Conservation (phyloP, 1,140 invertebrate genomes). For the Cydia pomonella region DNA sequence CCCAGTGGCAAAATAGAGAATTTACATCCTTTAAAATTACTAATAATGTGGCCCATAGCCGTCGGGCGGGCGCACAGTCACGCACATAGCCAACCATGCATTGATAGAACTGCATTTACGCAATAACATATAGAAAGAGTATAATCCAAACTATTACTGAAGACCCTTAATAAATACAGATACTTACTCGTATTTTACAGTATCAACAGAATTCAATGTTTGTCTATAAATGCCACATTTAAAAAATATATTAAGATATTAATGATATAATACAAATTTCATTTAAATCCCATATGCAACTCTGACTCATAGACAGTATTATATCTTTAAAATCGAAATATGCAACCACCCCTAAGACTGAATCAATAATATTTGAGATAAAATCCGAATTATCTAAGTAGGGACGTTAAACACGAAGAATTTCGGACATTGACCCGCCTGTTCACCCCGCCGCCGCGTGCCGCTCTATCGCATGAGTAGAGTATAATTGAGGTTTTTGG, state of each 20-base stretch:
- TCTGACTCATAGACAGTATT: too few relatives aligned
- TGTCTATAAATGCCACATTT: background rate
- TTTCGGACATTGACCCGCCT: too few relatives aligned
- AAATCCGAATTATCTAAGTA: background rate
- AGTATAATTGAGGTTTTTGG: too few relatives aligned
- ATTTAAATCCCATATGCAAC: too few relatives aligned
- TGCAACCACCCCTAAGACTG: too few relatives aligned
- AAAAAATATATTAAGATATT: background rate
- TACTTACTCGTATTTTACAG: too few relatives aligned
- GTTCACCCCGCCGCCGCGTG: too few relatives aligned
- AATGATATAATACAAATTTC: background rate
- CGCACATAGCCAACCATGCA: background rate
- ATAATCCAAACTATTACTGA: background rate
- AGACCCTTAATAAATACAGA: background rate
- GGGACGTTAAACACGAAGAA: too few relatives aligned
- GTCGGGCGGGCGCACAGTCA: background rate
- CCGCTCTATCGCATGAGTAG: too few relatives aligned
- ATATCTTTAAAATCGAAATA: too few relatives aligned
- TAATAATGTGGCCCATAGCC: background rate
- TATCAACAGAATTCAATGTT: background rate
- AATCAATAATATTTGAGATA: too few relatives aligned
- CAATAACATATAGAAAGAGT: background rate
- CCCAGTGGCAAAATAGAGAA: too few relatives aligned
- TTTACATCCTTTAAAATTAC: background rate
- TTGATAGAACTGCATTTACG: background rate